phyloP scores from a whole-genome alignment of 2,888 invertebrate genomes.

The Dryadula phaetusa region DNA sequence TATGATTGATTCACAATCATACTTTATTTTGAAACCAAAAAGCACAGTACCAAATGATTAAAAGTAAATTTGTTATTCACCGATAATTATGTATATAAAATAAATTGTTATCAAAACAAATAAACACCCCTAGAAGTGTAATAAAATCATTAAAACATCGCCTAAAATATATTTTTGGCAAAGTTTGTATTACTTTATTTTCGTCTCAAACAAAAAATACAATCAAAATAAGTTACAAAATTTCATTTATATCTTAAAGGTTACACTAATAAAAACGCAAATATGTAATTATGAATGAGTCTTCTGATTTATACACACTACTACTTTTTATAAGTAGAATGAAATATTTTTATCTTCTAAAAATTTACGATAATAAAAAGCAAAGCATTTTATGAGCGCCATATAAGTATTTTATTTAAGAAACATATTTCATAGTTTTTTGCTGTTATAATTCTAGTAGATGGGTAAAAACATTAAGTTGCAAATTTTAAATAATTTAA shows the following conservation, averaged over 20 bases:
- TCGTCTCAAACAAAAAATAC: background rate
- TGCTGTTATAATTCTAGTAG: background rate
- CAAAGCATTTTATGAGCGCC: slow-evolving; percentile 15
- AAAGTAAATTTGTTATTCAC: no score
- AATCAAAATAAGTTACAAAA: background rate
- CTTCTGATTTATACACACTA: background rate
- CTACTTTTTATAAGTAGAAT: background rate
- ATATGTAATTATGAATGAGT: background rate
- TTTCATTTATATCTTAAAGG: background rate
- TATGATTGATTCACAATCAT: no score
- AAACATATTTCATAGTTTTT: slow-evolving; percentile 7
- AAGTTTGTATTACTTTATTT: no score
- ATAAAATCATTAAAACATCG: no score
- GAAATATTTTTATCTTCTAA: slow-evolving; percentile 13
- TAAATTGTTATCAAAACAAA: no score
- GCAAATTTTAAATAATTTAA: background rate
- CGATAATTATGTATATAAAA: no score
- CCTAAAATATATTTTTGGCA: no score
- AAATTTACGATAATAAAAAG: background rate
- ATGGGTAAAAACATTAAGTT: background rate
- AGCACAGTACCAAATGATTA: no score
- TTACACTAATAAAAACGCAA: background rate
- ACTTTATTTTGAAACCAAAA: no score
- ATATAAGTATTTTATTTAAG: slow-evolving; percentile 21
- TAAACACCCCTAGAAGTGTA: no score